Conservation (phyloP, 1,140 invertebrate species). For the Copidosoma floridanum region DNA sequence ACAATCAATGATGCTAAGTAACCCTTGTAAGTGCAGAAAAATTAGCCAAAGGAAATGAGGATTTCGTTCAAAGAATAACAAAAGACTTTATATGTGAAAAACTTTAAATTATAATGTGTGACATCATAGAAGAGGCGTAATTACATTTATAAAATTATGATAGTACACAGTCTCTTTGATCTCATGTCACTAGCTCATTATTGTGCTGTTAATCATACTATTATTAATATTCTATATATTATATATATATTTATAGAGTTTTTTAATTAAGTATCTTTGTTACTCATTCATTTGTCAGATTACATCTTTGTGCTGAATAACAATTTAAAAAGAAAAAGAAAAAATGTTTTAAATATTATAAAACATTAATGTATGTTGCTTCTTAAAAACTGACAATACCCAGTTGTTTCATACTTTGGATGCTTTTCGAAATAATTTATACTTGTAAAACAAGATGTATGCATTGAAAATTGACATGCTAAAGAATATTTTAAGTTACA, state of each 20-base stretch:
- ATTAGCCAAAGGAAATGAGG: conserved; percentile 12
- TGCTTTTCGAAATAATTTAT: conserved; percentile 9
- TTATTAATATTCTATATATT: conserved; percentile 4
- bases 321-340: conserved; percentile 16
- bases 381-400: conserved; percentile 15
- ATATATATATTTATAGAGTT: conserved; percentile 20
- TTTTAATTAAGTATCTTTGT: conserved; percentile 19
- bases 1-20: neutral
- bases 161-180: conserved; percentile 9
- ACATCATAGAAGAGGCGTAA: conserved; percentile 13
- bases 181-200: conserved; percentile 15
- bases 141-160: conserved; percentile 22
- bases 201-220: conserved; percentile 19
- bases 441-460: conserved; percentile 6
- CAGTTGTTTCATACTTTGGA: too few species aligned
- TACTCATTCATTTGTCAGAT: conserved; percentile 9
- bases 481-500: conserved; percentile 11
- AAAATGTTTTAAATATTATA: neutral
- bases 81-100: conserved; percentile 9
- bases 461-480: conserved; percentile 5
- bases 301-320: too few species aligned
- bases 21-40: neutral
- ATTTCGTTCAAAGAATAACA: conserved; percentile 5
- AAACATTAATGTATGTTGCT: conserved; percentile 18
- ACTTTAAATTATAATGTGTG: conserved; percentile 8